Conservation (phyloP, 2,797 vertebrate species). For the Catostomus latipinnis region DNA sequence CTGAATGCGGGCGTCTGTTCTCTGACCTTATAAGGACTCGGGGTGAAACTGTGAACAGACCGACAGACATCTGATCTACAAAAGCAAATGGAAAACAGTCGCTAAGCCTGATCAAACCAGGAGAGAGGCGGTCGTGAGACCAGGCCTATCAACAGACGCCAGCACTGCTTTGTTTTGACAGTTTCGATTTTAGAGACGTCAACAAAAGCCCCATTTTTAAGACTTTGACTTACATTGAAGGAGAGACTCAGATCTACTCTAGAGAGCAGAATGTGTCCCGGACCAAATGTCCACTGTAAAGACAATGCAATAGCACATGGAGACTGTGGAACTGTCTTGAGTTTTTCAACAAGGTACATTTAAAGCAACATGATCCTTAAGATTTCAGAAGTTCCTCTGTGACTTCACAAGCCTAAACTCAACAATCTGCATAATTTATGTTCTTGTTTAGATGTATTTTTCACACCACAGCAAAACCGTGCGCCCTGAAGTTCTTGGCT, state of each 20-base stretch:
- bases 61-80: slow-evolving; percentile 73
- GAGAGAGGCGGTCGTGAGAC: slow-evolving; percentile 61
- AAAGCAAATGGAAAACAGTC: slow-evolving; percentile 77
- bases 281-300: too few species aligned
- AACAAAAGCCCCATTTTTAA: too few species aligned
- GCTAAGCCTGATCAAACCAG: slow-evolving; percentile 39
- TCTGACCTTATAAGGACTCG: slow-evolving; percentile 79
- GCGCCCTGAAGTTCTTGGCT: slow-evolving; percentile 12
- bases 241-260: too few species aligned
- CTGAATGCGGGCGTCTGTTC: slow-evolving; percentile 42
- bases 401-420: background rate
- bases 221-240: too few species aligned
- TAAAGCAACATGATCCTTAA: too few species aligned
- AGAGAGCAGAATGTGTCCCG: too few species aligned
- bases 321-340: too few species aligned
- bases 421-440: slow-evolving; percentile 33
- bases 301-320: too few species aligned
- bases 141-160: slow-evolving; percentile 58
- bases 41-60: slow-evolving; percentile 59
- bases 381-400: slow-evolving; percentile 30
- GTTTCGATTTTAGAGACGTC: too few species aligned
- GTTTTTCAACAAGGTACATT: too few species aligned
- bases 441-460: slow-evolving; percentile 52
- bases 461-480: slow-evolving; percentile 41
- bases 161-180: background rate